Percentiles rank a stretch among this genome's conserved stretches.
phyloP scores from a whole-genome alignment of 2,113 vertebrate species.

The Engystomops pustulosus region DNA sequence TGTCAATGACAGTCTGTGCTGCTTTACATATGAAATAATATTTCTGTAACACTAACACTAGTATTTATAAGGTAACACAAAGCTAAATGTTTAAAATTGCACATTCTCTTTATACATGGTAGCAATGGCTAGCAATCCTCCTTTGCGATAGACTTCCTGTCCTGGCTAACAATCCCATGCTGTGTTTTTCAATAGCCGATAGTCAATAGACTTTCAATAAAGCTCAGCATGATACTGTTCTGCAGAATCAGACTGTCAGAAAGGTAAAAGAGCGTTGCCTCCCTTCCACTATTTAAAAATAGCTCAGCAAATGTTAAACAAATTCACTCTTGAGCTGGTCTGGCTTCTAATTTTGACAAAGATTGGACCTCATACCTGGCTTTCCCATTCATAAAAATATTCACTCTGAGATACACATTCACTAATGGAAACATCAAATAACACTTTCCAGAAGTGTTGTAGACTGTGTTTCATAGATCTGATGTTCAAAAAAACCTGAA shows the following conservation, averaged over 20 bases:
- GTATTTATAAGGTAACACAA: not conserved
- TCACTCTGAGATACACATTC: not conserved
- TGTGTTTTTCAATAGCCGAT: constrained; percentile 43
- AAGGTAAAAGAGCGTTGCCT: constrained; percentile 40
- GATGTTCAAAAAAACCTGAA: not conserved
- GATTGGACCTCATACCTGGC: constrained; percentile 10
- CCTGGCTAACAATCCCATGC: constrained; percentile 35
- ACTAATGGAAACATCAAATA: constrained; percentile 11
- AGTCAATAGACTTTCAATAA: constrained; percentile 51
- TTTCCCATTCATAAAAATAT: constrained; percentile 25
- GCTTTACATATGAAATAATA: constrained; percentile 14
- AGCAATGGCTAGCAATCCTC: constrained; percentile 32
- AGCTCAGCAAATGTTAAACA: constrained; percentile 36
- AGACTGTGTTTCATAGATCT: not conserved
- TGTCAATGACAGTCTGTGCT: not conserved
- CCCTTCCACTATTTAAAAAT: constrained; percentile 45
- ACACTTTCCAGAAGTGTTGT: not conserved
- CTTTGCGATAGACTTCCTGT: constrained; percentile 38
- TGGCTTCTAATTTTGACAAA: constrained; percentile 6
- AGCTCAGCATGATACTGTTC: constrained; percentile 21
- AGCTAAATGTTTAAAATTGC: constrained; percentile 8
- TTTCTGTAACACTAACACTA: not conserved
- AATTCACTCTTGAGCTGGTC: constrained; percentile 24
- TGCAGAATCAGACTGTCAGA: constrained; percentile 39
- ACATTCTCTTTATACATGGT: not conserved